Evolutionary conservation across 2,113 vertebrate genomes (phyloP).

Genomic region (Steatornis caripensis): DNA sequence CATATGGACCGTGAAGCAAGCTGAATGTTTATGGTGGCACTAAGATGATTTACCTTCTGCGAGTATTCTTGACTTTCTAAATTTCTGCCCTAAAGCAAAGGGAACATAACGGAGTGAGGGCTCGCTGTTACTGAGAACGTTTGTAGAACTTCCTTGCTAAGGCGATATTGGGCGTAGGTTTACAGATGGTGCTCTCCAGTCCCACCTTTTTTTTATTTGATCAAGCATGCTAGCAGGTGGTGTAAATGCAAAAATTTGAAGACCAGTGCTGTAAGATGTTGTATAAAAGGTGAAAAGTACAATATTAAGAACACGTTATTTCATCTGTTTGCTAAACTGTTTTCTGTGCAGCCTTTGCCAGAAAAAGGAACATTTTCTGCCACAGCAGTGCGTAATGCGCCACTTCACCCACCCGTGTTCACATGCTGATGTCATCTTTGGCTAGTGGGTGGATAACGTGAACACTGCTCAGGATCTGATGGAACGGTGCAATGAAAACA

Average conservation of each 20-base stretch:
- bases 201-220: neutral
- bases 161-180: neutral
- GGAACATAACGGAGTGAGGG: neutral
- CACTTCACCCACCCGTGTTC: rapidly evolving
- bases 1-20: neutral
- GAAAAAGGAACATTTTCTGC: neutral
- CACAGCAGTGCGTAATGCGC: rapidly evolving
- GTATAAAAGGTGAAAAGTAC: neutral
- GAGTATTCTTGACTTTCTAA: neutral
- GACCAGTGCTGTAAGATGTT: neutral
- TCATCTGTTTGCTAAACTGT: neutral
- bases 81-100: neutral
- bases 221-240: neutral
- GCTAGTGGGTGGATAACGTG: neutral
- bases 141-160: neutral
- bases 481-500: neutral
- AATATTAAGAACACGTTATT: neutral
- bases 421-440: neutral
- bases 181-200: neutral
- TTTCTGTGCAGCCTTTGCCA: neutral
- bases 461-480: neutral
- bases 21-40: rapidly evolving
- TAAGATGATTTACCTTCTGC: neutral
- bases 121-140: neutral
- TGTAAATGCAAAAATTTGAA: neutral